These are phyloP conservation scores for Chymomyza amoena DNA, from an alignment of 2,888 invertebrate species.

Conservation along the genomic window DNA sequence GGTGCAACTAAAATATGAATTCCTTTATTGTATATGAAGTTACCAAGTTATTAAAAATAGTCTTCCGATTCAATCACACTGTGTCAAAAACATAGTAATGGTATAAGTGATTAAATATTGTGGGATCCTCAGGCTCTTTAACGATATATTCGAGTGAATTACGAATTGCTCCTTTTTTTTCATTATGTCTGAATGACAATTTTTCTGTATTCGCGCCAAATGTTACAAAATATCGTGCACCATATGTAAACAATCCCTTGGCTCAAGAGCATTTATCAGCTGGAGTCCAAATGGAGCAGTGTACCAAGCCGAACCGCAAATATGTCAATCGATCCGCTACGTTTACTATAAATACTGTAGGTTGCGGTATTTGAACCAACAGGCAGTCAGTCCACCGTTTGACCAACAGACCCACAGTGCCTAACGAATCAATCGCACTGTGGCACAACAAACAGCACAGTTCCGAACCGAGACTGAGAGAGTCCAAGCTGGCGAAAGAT, in stretches of 20 bases:
- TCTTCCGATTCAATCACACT: too few species aligned
- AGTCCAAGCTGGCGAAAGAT: conserved; percentile 34
- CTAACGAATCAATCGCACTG: conserved; percentile 7
- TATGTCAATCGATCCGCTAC: conserved; percentile 59
- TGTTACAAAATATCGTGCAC: too few species aligned
- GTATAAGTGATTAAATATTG: too few species aligned
- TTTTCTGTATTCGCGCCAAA: too few species aligned
- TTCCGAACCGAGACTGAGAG: conserved; percentile 5
- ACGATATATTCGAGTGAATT: too few species aligned
- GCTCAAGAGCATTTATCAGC: background rate
- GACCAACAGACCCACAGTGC: conserved; percentile 34
- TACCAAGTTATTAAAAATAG: too few species aligned
- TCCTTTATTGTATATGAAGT: too few species aligned
- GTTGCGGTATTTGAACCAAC: conserved; percentile 52
- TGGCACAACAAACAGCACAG: conserved; percentile 19
- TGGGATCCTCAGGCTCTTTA: too few species aligned
- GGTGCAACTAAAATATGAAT: too few species aligned
- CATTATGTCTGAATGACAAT: too few species aligned
- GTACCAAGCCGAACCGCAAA: conserved; percentile 36
- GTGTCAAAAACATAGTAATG: too few species aligned
- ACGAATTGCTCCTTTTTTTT: too few species aligned
- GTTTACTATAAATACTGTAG: conserved; percentile 67
- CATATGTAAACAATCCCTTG: conserved; percentile 28
- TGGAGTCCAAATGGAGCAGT: background rate
- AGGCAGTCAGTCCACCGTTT: conserved; percentile 17